Percentiles rank a stretch among this genome's conserved stretches.
phyloP scores from a whole-genome alignment of 37 sponge, comb jelly and placozoan species.

The Beroe forskalii region DNA sequence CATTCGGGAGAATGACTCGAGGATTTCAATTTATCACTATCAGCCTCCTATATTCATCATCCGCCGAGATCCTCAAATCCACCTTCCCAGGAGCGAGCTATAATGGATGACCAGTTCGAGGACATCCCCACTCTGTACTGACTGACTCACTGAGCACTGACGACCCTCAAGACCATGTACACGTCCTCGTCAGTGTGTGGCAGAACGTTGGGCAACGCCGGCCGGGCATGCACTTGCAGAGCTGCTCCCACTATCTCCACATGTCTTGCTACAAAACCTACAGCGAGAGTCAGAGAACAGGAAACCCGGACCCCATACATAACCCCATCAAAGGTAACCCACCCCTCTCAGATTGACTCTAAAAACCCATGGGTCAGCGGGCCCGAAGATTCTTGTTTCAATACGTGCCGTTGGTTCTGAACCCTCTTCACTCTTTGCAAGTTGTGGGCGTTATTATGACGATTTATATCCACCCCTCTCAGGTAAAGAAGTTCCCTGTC shows the following conservation, averaged over 20 bases:
- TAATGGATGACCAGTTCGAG: conserved; percentile 4
- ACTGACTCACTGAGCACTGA: too few species aligned
- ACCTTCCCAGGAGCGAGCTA: neutral
- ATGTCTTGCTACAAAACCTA: conserved; percentile 2
- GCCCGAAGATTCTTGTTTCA: too few species aligned
- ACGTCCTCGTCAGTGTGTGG: neutral
- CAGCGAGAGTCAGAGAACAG: conserved; percentile 4
- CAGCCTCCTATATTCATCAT: too few species aligned
- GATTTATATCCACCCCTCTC: too few species aligned
- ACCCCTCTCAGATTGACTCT: too few species aligned
- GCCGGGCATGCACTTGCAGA: conserved; percentile 31
- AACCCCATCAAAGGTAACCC: conserved; percentile 6
- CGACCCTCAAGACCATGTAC: neutral
- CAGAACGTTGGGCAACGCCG: conserved; percentile 1
- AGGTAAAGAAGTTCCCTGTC: conserved; percentile 17
- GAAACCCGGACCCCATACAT: neutral
- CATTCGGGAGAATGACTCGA: too few species aligned
- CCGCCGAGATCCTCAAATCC: too few species aligned
- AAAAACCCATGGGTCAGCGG: too few species aligned
- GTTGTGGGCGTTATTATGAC: too few species aligned
- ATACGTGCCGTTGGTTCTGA: too few species aligned
- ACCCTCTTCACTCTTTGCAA: too few species aligned
- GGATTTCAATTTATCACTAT: too few species aligned
- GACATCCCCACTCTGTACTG: conserved; percentile 20
- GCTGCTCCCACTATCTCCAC: conserved; percentile 19